A percentile compares a stretch with the other conserved stretches of the same genome.
These are phyloP conservation scores for Acropternis orthonyx DNA, from an alignment of 2,797 vertebrate genomes.

Conservation along the genomic window DNA sequence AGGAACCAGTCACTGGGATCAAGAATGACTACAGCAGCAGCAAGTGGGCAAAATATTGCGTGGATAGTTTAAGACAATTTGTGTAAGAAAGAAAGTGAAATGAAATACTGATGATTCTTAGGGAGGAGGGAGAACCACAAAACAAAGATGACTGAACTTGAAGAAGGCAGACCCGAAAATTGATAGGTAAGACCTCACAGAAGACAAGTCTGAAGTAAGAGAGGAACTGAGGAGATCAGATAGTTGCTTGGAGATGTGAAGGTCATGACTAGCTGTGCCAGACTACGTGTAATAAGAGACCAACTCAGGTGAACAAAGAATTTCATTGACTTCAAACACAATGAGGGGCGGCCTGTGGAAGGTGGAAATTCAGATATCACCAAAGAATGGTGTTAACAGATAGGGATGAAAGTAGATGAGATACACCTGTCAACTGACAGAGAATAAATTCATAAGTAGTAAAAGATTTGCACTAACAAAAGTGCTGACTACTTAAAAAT, in stretches of 20 bases:
- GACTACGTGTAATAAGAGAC: neutral
- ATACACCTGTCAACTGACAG: neutral
- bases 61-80: neutral
- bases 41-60: neutral
- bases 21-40: neutral
- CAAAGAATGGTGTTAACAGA: neutral
- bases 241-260: neutral
- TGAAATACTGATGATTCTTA: neutral
- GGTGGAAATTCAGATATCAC: neutral
- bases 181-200: neutral
- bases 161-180: neutral
- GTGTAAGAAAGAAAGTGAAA: neutral
- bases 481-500: neutral
- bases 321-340: neutral
- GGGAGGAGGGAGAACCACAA: neutral
- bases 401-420: neutral
- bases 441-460: neutral
- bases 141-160: neutral
- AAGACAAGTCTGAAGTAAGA: neutral
- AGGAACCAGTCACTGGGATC: neutral
- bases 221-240: neutral
- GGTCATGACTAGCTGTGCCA: neutral
- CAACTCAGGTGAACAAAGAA: neutral
- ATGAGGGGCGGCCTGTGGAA: neutral
- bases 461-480: neutral